phyloP scores from a whole-genome alignment of 2,113 vertebrate genomes.

The Boulengeromyrus knoepffleri region DNA sequence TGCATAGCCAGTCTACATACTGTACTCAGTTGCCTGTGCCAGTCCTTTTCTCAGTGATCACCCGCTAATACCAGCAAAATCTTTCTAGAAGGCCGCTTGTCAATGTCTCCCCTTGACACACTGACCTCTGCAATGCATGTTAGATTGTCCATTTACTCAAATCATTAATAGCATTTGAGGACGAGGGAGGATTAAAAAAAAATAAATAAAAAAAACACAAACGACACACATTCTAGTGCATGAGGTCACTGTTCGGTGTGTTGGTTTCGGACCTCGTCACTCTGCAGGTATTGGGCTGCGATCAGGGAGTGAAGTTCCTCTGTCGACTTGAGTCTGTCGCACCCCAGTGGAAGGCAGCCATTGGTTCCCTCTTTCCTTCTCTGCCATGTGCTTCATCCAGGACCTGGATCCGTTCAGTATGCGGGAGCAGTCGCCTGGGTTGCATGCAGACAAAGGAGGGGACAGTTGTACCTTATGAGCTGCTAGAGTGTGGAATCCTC shows the following conservation, averaged over 20 bases:
- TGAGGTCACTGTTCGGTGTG: constrained; percentile 71
- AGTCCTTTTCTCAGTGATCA: background rate
- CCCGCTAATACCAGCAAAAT: constrained; percentile 14
- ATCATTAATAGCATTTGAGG: constrained; percentile 47
- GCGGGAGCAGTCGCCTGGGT: constrained; percentile 53
- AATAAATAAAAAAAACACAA: constrained; percentile 50
- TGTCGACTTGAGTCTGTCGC: constrained; percentile 75
- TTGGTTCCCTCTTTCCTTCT: background rate
- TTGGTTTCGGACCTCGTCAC: constrained; percentile 69
- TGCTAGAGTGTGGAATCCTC: background rate
- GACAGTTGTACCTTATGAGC: constrained; percentile 48
- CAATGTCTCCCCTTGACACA: background rate
- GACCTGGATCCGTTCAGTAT: constrained; percentile 46
- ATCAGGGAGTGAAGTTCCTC: constrained; percentile 69
- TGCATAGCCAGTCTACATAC: background rate
- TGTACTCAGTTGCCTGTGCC: background rate
- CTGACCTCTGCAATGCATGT: constrained; percentile 41
- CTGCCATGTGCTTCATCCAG: background rate
- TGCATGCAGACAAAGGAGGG: constrained; percentile 38
- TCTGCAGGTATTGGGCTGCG: constrained; percentile 64
- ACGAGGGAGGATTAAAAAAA: constrained; percentile 46
- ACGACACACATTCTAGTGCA: constrained; percentile 50
- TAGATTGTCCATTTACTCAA: constrained; percentile 51
- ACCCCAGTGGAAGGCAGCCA: constrained; percentile 48
- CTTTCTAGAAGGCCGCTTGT: background rate